phyloP scores from a whole-genome alignment of 2,113 vertebrate species.

The Sclerurus mexicanus region DNA sequence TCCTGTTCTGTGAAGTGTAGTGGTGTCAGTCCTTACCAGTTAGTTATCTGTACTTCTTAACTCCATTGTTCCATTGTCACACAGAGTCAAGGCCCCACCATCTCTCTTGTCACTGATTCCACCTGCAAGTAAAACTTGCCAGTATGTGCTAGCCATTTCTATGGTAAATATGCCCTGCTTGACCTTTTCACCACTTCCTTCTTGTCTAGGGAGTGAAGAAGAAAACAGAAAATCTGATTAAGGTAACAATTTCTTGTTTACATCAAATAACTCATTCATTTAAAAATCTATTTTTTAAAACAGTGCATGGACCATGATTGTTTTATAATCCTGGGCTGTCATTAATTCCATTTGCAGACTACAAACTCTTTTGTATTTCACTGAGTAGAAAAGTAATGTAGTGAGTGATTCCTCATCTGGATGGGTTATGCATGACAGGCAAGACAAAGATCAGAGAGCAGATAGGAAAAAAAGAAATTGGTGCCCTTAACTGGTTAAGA shows the following conservation, averaged over 20 bases:
- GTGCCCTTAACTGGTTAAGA: neutral
- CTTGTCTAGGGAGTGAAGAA: neutral
- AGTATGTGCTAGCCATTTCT: neutral
- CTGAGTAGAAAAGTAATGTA: neutral
- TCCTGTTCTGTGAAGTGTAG: neutral
- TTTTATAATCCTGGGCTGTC: neutral
- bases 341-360: neutral
- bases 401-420: neutral
- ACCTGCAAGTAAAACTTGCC: neutral
- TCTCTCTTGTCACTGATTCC: accelerated
- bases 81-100: neutral
- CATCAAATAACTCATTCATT: neutral
- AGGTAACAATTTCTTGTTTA: neutral
- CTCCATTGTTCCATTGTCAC: neutral
- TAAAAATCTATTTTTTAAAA: neutral
- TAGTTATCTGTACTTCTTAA: neutral
- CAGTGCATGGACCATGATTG: accelerated
- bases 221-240: neutral
- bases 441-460: neutral
- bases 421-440: neutral
- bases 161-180: neutral
- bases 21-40: accelerated
- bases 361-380: neutral
- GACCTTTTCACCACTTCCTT: neutral
- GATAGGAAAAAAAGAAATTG: neutral